Conservation (phyloP, 2,797 vertebrate genomes). For the Lerista edwardsae region DNA sequence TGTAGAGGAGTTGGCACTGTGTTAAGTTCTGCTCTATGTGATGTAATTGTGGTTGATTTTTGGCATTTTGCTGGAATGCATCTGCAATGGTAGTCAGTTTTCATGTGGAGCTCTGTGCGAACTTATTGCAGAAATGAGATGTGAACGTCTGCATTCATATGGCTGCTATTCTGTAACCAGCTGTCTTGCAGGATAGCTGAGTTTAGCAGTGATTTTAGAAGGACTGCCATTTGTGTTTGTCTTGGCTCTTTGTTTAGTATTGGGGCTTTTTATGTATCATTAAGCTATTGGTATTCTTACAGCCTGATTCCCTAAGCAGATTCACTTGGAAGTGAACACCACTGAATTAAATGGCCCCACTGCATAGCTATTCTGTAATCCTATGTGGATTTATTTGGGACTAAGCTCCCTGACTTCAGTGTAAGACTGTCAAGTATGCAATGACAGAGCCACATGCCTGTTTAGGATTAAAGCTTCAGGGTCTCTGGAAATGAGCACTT, state of each 20-base stretch:
- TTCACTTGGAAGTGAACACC: not conserved
- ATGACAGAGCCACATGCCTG: not conserved
- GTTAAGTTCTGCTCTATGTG: too few relatives aligned
- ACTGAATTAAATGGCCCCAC: not conserved
- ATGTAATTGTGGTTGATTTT: too few relatives aligned
- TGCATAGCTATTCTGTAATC: not conserved
- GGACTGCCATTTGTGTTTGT: not conserved
- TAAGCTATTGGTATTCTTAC: not conserved
- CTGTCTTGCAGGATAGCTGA: not conserved
- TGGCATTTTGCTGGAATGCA: too few relatives aligned
- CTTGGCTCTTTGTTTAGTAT: not conserved
- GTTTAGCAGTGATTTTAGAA: not conserved
- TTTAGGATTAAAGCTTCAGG: not conserved
- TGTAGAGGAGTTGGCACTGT: too few relatives aligned
- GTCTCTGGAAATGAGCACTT: not conserved
- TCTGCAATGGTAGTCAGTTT: too few relatives aligned
- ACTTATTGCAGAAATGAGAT: too few relatives aligned
- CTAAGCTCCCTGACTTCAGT: not conserved
- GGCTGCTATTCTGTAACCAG: too few relatives aligned
- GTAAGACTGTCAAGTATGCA: not conserved
- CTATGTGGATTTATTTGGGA: not conserved
- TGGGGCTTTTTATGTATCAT: not conserved
- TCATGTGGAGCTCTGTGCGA: too few relatives aligned
- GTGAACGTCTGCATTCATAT: too few relatives aligned
- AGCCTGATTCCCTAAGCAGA: not conserved